These are phyloP conservation scores for Argyresthia albistria DNA, from an alignment of 2,888 invertebrate genomes.

Conservation along the genomic window DNA sequence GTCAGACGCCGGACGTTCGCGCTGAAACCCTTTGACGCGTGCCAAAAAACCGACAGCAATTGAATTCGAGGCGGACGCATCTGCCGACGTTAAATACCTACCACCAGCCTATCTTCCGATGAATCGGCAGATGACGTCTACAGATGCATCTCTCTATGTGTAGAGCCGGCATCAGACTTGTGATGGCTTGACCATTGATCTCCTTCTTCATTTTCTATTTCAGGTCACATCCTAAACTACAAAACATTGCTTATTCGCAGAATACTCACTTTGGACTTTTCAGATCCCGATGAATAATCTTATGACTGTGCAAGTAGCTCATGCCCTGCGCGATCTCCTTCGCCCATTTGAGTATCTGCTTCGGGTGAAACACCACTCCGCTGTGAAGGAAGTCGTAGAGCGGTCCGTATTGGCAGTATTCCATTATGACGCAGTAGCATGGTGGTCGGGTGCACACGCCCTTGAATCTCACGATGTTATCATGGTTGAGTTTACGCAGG, in stretches of 20 bases:
- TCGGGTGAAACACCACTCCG: constrained; percentile 88
- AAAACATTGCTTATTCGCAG: constrained; percentile 18
- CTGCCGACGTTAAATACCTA: no score
- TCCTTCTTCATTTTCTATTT: no score
- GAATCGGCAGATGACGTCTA: no score
- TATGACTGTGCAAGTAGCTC: constrained; percentile 95
- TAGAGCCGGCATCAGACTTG: no score
- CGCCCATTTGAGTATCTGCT: constrained; percentile 91
- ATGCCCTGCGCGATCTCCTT: constrained; percentile 97
- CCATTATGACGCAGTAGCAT: constrained; percentile 97
- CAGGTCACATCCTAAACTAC: no score
- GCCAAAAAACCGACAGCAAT: no score
- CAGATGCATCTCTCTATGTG: no score
- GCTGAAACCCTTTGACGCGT: no score
- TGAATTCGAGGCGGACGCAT: no score
- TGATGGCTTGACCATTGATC: no score
- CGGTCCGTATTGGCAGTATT: constrained; percentile 96
- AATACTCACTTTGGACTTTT: constrained; percentile 97
- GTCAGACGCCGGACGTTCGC: no score
- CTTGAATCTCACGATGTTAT: constrained; percentile 87
- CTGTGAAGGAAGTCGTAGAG: constrained; percentile 91
- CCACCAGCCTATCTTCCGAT: no score
- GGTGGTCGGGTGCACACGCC: constrained; percentile 96
- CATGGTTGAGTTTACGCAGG: constrained; percentile 91
- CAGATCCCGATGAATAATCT: constrained; percentile 98